These are phyloP conservation scores for Porites cylindrica DNA, from an alignment of 92 coral and sea anemone species.

Conservation along the genomic window DNA sequence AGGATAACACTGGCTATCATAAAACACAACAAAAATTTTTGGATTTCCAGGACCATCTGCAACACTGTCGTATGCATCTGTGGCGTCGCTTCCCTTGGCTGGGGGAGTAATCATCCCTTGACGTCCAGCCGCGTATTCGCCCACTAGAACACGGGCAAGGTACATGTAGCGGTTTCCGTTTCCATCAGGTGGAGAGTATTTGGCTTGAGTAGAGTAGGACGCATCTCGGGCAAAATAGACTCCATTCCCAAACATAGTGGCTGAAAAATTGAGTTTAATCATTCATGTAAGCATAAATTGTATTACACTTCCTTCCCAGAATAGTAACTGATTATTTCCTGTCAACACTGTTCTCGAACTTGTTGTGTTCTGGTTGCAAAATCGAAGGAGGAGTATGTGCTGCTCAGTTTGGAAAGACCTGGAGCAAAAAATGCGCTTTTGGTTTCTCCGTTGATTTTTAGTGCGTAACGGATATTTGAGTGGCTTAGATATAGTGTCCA, in stretches of 20 bases:
- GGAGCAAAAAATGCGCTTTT: too few species aligned
- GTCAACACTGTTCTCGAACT: too few species aligned
- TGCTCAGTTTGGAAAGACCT: too few species aligned
- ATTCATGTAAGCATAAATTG: not conserved
- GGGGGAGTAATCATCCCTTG: conserved; percentile 67
- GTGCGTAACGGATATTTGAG: too few species aligned
- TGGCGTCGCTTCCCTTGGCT: conserved; percentile 31
- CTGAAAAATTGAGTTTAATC: conserved; percentile 17
- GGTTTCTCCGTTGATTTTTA: too few species aligned
- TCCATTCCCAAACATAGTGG: conserved; percentile 66
- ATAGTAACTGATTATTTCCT: too few species aligned
- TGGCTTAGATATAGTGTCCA: too few species aligned
- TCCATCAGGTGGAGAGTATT: conserved; percentile 62
- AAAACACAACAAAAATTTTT: conserved; percentile 60
- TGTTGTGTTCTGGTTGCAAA: too few species aligned
- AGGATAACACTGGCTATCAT: conserved; percentile 73
- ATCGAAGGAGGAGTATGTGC: too few species aligned
- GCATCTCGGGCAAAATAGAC: conserved; percentile 80
- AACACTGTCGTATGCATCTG: conserved; percentile 68
- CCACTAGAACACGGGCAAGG: conserved; percentile 75
- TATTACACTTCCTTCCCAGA: not conserved
- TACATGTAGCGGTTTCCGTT: conserved; percentile 70
- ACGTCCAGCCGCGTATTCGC: conserved; percentile 69
- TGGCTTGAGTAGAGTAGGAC: conserved; percentile 43
- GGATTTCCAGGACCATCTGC: conserved; percentile 60